Conservation (phyloP, 2,113 vertebrate genomes). For the Turnix velox region DNA sequence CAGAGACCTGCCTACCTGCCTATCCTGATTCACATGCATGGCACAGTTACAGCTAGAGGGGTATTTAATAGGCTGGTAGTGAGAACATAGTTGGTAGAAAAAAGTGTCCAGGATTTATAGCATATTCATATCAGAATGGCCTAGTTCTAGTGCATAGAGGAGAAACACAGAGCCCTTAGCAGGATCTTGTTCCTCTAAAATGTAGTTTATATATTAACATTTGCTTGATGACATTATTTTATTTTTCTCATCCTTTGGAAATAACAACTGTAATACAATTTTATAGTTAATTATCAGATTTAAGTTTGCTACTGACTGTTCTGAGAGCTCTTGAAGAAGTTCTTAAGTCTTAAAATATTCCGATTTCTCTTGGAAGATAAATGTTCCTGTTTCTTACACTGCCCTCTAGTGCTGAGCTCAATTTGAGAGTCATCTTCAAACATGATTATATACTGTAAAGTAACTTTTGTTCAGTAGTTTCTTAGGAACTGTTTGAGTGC, state of each 20-base stretch:
- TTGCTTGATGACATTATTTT: not conserved
- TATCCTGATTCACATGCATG: not conserved
- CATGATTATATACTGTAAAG: not conserved
- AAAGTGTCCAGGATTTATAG: not conserved
- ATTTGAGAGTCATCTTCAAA: not conserved
- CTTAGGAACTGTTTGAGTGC: not conserved
- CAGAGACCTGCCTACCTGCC: not conserved
- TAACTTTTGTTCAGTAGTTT: not conserved
- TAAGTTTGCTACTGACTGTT: not conserved
- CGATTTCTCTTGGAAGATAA: not conserved
- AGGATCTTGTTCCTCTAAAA: not conserved
- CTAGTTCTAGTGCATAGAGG: not conserved
- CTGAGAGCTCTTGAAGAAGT: not conserved
- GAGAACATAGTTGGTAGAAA: not conserved
- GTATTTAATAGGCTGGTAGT: not conserved
- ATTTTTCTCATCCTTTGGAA: not conserved
- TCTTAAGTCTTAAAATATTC: not conserved
- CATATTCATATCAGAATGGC: not conserved
- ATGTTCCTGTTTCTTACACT: not conserved
- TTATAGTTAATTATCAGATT: not conserved
- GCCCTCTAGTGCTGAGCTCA: not conserved
- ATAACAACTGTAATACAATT: not conserved
- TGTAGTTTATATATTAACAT: not conserved
- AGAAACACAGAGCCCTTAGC: not conserved
- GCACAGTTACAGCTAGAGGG: not conserved